phyloP scores from a whole-genome alignment of 2,113 vertebrate genomes.

The Haplochromis vanheusdeni region DNA sequence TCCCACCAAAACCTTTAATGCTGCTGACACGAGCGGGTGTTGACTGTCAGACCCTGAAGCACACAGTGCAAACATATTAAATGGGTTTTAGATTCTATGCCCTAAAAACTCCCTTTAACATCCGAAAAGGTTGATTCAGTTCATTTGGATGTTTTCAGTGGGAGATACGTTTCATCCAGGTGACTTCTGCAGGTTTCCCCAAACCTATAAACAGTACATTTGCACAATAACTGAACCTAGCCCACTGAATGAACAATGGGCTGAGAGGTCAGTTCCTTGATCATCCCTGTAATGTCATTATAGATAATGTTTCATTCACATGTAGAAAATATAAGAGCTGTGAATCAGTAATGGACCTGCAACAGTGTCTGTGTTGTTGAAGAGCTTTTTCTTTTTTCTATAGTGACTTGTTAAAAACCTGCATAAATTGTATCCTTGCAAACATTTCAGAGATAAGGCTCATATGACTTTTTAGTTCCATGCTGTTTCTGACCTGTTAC shows the following conservation, averaged over 20 bases:
- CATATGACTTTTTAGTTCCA: background rate
- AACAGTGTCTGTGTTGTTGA: background rate
- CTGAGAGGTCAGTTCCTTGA: background rate
- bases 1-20: background rate
- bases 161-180: background rate
- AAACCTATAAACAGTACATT: background rate
- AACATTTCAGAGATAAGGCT: background rate
- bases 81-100: background rate
- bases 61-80: background rate
- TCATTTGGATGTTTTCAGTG: background rate
- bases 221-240: background rate
- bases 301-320: background rate
- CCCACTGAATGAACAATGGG: background rate
- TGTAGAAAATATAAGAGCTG: background rate
- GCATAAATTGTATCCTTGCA: background rate
- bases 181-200: background rate
- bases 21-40: background rate
- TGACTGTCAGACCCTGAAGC: background rate
- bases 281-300: background rate
- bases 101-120: background rate
- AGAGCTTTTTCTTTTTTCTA: background rate
- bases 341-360: background rate
- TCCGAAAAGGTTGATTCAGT: background rate
- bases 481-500: background rate
- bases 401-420: background rate